A percentile compares a stretch with the other conserved stretches of the same genome.
These are phyloP conservation scores for Leucopsar rothschildi DNA, from an alignment of 2,113 vertebrate species.

Conservation along the genomic window DNA sequence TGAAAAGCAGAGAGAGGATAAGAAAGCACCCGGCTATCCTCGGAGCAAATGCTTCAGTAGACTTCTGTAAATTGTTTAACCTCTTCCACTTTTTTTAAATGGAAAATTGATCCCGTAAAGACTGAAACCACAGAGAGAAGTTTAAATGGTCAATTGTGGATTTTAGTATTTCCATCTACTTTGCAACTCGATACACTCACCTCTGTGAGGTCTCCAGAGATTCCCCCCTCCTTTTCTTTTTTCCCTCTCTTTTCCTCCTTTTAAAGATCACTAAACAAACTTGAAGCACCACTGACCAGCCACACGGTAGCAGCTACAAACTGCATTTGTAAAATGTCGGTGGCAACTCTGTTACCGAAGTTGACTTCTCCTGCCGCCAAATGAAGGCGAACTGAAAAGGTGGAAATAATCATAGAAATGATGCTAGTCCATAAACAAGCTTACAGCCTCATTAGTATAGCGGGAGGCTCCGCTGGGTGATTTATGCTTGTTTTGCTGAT, in stretches of 20 bases:
- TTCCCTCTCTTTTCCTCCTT: slow-evolving; percentile 10
- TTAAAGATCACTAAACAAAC: slow-evolving; percentile 74
- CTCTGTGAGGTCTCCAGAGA: slow-evolving; percentile 81
- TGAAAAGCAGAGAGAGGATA: slow-evolving; percentile 73
- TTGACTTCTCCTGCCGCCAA: slow-evolving; percentile 80
- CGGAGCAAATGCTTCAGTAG: slow-evolving; percentile 67
- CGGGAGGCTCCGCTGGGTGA: slow-evolving; percentile 88
- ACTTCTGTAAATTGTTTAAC: slow-evolving; percentile 79
- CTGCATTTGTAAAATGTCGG: slow-evolving; percentile 78
- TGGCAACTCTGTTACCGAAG: slow-evolving; percentile 66
- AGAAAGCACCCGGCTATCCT: slow-evolving; percentile 65
- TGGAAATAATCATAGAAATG: slow-evolving; percentile 96
- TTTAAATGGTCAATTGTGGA: slow-evolving; percentile 80
- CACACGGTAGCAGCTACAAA: slow-evolving; percentile 74
- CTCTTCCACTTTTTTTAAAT: slow-evolving; percentile 70
- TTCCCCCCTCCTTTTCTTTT: slow-evolving; percentile 41
- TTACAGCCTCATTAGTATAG: slow-evolving; percentile 96
- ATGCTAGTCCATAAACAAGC: slow-evolving; percentile 90
- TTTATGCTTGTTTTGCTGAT: slow-evolving; percentile 88
- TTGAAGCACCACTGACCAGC: slow-evolving; percentile 67
- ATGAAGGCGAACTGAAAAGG: slow-evolving; percentile 85
- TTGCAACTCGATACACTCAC: slow-evolving; percentile 86
- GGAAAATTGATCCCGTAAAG: slow-evolving; percentile 76
- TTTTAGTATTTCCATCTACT: slow-evolving; percentile 84
- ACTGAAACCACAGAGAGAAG: slow-evolving; percentile 71